Evolutionary conservation across 2,797 vertebrate species (phyloP).

Genomic region (Ispidina lecontei): DNA sequence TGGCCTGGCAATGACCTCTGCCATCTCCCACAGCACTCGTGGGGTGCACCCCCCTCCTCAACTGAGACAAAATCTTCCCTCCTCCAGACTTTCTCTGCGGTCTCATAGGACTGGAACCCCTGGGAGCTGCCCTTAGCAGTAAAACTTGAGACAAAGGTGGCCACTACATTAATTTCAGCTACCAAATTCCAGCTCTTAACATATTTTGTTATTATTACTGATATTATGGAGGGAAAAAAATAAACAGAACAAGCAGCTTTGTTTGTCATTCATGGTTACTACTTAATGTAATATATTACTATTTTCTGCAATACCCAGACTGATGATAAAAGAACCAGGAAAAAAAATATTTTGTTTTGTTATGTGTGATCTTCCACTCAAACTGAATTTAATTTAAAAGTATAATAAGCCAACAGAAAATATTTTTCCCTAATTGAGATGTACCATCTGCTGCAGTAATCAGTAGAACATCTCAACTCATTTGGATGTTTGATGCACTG

Average conservation of each 20-base stretch:
- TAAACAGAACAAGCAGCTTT: background rate
- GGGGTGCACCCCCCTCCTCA: too few species aligned
- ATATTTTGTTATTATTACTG: background rate
- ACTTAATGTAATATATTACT: background rate
- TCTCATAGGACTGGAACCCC: too few species aligned
- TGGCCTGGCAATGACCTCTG: too few species aligned
- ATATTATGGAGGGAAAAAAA: background rate
- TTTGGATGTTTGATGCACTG: too few species aligned
- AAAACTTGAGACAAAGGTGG: too few species aligned
- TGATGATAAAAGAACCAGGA: constrained; percentile 19
- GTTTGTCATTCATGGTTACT: background rate
- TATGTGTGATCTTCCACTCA: constrained; percentile 61
- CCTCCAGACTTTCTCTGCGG: too few species aligned
- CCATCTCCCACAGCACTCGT: too few species aligned
- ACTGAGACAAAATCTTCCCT: too few species aligned
- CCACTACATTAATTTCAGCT: background rate
- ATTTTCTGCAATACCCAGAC: background rate
- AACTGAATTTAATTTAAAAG: constrained; percentile 64
- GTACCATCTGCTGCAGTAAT: constrained; percentile 66
- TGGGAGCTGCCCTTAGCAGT: too few species aligned
- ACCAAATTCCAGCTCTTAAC: background rate
- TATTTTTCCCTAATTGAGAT: constrained; percentile 67
- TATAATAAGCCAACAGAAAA: constrained; percentile 67
- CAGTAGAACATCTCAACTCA: too few species aligned
- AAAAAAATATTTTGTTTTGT: constrained; percentile 34